These are phyloP conservation scores for Typhlichthys eigenmanni DNA, from an alignment of 2,797 vertebrate species.

Conservation along the genomic window DNA sequence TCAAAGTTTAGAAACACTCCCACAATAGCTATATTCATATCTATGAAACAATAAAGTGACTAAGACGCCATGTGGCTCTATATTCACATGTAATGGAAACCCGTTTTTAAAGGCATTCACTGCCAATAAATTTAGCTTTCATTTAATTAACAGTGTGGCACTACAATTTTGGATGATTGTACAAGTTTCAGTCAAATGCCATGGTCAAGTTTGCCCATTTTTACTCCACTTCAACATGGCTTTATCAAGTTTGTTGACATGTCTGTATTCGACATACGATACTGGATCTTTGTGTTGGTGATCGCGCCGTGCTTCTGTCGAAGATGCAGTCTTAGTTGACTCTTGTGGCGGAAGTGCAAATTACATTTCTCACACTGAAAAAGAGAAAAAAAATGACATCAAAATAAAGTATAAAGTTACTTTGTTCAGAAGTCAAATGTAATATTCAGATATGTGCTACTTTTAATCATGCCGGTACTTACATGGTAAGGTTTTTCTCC, in stretches of 20 bases:
- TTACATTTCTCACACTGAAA: constrained; percentile 98
- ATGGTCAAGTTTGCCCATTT: constrained; percentile 66
- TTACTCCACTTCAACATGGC: constrained; percentile 80
- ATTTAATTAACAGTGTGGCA: constrained; percentile 82
- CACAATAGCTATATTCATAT: constrained; percentile 67
- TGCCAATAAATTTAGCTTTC: constrained; percentile 63
- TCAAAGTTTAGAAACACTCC: constrained; percentile 79
- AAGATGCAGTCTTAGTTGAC: constrained; percentile 94
- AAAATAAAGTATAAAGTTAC: not conserved
- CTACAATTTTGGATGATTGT: constrained; percentile 83
- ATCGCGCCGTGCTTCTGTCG: constrained; percentile 99
- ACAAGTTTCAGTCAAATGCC: constrained; percentile 75
- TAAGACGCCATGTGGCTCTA: constrained; percentile 75
- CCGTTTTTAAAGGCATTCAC: constrained; percentile 76
- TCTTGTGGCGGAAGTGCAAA: constrained; percentile 99
- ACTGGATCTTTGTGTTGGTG: constrained; percentile 99
- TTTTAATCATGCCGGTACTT: constrained; percentile 49
- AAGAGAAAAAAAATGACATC: not conserved
- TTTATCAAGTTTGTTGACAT: constrained; percentile 89
- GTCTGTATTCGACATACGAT: constrained; percentile 86
- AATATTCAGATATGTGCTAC: no score
- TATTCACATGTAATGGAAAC: constrained; percentile 84
- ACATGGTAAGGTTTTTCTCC: constrained; percentile 99
- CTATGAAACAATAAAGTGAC: constrained; percentile 83
- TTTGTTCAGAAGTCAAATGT: no score